Evolutionary conservation across 1,140 invertebrate species (phyloP).

Genomic region (Drosophila takahashii): DNA sequence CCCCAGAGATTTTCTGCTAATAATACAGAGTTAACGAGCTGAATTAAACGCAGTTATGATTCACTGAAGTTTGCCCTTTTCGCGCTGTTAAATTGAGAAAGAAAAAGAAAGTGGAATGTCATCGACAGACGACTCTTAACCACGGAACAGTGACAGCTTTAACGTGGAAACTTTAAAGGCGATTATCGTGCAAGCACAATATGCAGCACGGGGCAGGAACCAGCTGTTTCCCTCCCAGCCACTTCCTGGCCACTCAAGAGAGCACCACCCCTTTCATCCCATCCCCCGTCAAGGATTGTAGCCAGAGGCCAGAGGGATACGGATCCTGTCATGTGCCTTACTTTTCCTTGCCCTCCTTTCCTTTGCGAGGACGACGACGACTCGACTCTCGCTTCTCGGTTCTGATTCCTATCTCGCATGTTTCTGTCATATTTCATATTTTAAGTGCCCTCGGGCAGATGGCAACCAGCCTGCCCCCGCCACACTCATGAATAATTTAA

Average conservation of each 20-base stretch:
- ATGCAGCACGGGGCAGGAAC: constrained; percentile 12
- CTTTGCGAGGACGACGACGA: constrained; percentile 18
- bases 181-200: constrained; percentile 32
- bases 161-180: constrained; percentile 36
- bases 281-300: not conserved
- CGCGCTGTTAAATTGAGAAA: constrained; percentile 10
- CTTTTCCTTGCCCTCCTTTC: constrained; percentile 15
- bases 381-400: not conserved
- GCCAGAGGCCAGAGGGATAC: constrained; percentile 27
- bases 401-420: constrained; percentile 61
- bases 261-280: not conserved
- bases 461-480: constrained; percentile 15
- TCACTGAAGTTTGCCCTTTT: not conserved
- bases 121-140: constrained; percentile 24
- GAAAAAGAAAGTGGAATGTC: constrained; percentile 6
- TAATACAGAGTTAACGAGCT: not conserved
- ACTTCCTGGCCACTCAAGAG: constrained; percentile 36
- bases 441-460: constrained; percentile 53
- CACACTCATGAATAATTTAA: constrained; percentile 59
- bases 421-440: constrained; percentile 62
- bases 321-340: constrained; percentile 34
- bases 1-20: not conserved
- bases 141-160: constrained; percentile 31
- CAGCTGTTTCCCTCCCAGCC: constrained; percentile 19
- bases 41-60: constrained; percentile 10